Evolutionary conservation across 2,797 vertebrate species (phyloP).

Genomic region (Melanotaenia pygmaea): DNA sequence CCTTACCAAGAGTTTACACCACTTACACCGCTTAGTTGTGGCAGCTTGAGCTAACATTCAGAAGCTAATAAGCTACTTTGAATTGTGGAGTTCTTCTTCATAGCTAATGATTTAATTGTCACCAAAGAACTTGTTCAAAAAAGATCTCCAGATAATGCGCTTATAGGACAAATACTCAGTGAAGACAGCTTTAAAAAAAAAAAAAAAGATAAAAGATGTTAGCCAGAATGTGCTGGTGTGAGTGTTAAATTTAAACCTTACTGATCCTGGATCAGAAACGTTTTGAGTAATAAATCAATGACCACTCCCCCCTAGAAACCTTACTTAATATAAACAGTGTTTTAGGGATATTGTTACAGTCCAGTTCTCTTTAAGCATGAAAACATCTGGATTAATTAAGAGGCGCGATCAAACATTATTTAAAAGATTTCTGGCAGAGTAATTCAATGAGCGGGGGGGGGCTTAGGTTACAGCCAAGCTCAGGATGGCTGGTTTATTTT

Average conservation of each 20-base stretch:
- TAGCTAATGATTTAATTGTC: not conserved
- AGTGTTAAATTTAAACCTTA: not conserved
- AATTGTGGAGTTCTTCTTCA: not conserved
- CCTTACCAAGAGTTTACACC: not conserved
- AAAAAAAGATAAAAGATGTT: not conserved
- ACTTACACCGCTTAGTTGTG: not conserved
- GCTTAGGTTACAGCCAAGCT: slow-evolving; percentile 60
- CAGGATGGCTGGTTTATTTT: slow-evolving; percentile 73
- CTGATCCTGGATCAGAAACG: not conserved
- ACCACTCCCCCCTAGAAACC: not conserved
- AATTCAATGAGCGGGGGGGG: slow-evolving; percentile 23
- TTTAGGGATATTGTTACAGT: slow-evolving; percentile 51
- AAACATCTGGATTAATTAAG: slow-evolving; percentile 78
- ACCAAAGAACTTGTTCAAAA: not conserved
- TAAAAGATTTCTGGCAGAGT: slow-evolving; percentile 62
- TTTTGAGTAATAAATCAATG: slow-evolving; percentile 54
- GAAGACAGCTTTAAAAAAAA: not conserved
- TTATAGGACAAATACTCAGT: not conserved
- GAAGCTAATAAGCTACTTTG: not conserved
- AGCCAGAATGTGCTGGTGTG: not conserved
- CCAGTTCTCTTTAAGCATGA: slow-evolving; percentile 55
- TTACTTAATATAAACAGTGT: slow-evolving; percentile 7
- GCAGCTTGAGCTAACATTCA: not conserved
- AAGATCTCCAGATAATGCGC: not conserved
- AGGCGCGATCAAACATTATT: slow-evolving; percentile 71